Evolutionary conservation across 2,797 vertebrate species (phyloP).

Genomic region (Melopsittacus undulatus): DNA sequence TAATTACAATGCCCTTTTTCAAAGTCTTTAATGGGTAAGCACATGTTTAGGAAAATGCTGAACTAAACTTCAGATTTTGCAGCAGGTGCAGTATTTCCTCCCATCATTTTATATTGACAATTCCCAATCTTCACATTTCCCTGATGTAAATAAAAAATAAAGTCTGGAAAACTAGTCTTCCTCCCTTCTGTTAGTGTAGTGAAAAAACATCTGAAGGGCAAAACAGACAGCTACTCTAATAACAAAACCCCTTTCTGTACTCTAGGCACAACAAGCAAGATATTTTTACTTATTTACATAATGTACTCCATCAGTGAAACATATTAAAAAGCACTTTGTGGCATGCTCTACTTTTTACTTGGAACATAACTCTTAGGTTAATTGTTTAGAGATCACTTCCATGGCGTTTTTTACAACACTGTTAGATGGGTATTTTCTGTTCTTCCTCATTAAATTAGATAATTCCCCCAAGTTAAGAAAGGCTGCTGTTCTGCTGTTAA

Average conservation of each 20-base stretch:
- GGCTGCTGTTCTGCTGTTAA: constrained; percentile 47
- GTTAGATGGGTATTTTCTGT: constrained; percentile 69
- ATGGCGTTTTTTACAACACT: constrained; percentile 58
- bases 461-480: constrained; percentile 61
- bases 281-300: constrained; percentile 67
- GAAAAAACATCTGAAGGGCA: constrained; percentile 39
- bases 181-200: background rate
- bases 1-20: background rate
- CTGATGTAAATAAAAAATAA: background rate
- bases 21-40: background rate
- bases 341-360: constrained; percentile 65
- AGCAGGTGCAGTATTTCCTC: background rate
- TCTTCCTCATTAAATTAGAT: constrained; percentile 58
- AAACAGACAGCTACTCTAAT: background rate
- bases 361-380: constrained; percentile 68
- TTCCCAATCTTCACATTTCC: background rate
- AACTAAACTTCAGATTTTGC: background rate
- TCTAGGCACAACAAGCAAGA: constrained; percentile 31
- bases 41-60: background rate
- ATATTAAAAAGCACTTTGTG: constrained; percentile 66
- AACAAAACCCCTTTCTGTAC: background rate
- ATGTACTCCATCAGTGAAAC: constrained; percentile 45
- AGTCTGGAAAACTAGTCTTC: background rate
- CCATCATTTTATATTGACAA: background rate
- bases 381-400: constrained; percentile 73